These are phyloP conservation scores for Camptogramma bilineatum DNA, from an alignment of 2,888 invertebrate species.

Conservation along the genomic window DNA sequence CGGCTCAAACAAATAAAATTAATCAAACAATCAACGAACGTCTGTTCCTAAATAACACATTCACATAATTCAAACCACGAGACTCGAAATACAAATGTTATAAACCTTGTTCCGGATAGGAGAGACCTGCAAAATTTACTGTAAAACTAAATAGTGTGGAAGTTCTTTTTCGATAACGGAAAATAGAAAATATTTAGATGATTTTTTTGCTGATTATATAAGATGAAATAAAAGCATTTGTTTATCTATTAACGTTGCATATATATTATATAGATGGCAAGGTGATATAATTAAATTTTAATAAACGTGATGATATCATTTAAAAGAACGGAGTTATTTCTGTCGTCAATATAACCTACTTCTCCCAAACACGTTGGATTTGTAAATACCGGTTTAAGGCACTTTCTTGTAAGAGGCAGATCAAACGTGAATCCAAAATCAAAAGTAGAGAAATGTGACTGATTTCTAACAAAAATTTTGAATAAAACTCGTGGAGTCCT, in stretches of 20 bases:
- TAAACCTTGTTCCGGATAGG: conserved; percentile 84
- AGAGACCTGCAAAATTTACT: conserved; percentile 85
- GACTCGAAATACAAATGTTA: conserved; percentile 65
- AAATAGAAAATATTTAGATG: conserved; percentile 1
- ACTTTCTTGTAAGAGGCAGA: not conserved
- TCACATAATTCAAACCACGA: conserved; percentile 72
- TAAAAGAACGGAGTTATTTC: not conserved
- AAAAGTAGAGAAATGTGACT: no score
- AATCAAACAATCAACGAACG: conserved; percentile 42
- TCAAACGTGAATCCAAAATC: no score
- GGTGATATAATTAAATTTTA: not conserved
- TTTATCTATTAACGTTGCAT: not conserved
- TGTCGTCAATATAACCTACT: not conserved
- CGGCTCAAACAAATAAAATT: conserved; percentile 47
- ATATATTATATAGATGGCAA: not conserved
- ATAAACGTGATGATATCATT: not conserved
- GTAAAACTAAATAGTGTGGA: conserved; percentile 79
- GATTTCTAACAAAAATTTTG: no score
- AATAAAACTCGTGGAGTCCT: no score
- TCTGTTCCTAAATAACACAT: conserved; percentile 50
- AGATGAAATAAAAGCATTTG: not conserved
- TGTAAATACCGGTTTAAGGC: not conserved
- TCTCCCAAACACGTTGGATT: not conserved
- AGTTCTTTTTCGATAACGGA: conserved; percentile 56
- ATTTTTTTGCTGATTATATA: not conserved